A percentile compares a stretch with the other conserved stretches of the same genome.
Evolutionary conservation across 2,888 invertebrate genomes (phyloP).

Genomic region (Chrysodeixis includens): DNA sequence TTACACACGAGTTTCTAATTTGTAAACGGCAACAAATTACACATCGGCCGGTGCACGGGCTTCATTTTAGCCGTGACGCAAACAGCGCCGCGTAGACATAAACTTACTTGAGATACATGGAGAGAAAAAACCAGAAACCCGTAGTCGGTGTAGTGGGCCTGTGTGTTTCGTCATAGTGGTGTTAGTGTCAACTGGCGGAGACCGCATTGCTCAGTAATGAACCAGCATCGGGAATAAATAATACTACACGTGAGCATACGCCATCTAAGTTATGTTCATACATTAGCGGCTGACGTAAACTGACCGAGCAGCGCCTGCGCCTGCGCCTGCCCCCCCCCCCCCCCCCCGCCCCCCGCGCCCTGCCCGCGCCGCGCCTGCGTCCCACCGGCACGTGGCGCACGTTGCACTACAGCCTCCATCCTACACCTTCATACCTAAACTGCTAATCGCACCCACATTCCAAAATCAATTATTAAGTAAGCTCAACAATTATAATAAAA

Average conservation of each 20-base stretch:
- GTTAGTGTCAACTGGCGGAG: constrained; percentile 63
- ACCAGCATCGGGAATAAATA: constrained; percentile 61
- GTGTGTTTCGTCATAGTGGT: constrained; percentile 66
- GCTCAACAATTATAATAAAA: constrained; percentile 14
- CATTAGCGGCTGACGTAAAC: constrained; percentile 46
- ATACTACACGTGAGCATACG: constrained; percentile 57
- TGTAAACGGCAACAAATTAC: constrained; percentile 60
- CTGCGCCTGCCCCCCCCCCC: too few species aligned
- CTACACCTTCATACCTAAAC: constrained; percentile 28
- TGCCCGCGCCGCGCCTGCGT: constrained; percentile 16
- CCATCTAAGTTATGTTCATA: constrained; percentile 54
- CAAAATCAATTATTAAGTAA: constrained; percentile 25
- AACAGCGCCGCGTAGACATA: constrained; percentile 61
- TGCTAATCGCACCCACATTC: constrained; percentile 27
- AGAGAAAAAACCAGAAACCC: constrained; percentile 67
- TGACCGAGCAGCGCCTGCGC: constrained; percentile 17
- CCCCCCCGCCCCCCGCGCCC: background rate
- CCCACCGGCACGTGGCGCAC: constrained; percentile 48
- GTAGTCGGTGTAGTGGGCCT: constrained; percentile 57
- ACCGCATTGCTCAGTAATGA: constrained; percentile 61
- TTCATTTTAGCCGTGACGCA: constrained; percentile 70
- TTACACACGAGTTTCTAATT: constrained; percentile 59
- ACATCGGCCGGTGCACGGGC: constrained; percentile 42
- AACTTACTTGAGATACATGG: constrained; percentile 42
- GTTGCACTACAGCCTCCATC: constrained; percentile 25